Base-by-base conservation (phyloP, 35 echinoderm and acorn worm genomes). In the Amphiura filiformis region DNA sequence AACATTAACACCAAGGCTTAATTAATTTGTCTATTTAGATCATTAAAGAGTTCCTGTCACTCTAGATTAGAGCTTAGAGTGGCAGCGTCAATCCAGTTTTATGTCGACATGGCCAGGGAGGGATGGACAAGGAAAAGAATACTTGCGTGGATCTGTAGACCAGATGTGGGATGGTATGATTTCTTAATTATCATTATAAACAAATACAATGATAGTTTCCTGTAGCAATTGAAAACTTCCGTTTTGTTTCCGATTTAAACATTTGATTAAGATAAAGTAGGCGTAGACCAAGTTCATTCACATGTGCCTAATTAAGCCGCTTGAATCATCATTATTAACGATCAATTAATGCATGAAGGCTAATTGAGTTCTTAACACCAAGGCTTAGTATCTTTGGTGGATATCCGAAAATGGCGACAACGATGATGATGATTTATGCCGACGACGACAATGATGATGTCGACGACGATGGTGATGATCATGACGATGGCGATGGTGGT, bases 1-100 rank as follows among this genome's bases (percentile, higher is more conserved):
- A 5, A 70, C 26, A 70, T 70, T 70, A 70, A 70, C 9, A 70
- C 61, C 28, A 5, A 70, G 15, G 9, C 61, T 30, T 70, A 70
- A 70, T 70, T 70, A 70, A 70, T 70, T 70, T 70, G 61, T 70
- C 61, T n/a, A 70, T 70, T 70, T 70, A 70, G 28, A 70, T 70
- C 61, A 70, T 70, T 70, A 70, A 70, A 70, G 26, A n/a, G 61
- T 70, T 70, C 61, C 61, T 70, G 61, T 70, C 61, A 70, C 28
- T 70, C 15, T 3, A 70, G 61, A 70, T 70, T 70, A 70, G 61
- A 70, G 61, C n/a, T n/a, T 70, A 18, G 61, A n/a, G 15, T 70
- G 41, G 41, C 41, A 47, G 41, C 41, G 41, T 47, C 41, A 47
- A 47, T 47, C 41, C 41, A 70, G 61, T 70, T 30, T n/a, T 30